Base-by-base conservation (phyloP, 2,797 vertebrate species). In the Dicrostonyx torquatus region DNA sequence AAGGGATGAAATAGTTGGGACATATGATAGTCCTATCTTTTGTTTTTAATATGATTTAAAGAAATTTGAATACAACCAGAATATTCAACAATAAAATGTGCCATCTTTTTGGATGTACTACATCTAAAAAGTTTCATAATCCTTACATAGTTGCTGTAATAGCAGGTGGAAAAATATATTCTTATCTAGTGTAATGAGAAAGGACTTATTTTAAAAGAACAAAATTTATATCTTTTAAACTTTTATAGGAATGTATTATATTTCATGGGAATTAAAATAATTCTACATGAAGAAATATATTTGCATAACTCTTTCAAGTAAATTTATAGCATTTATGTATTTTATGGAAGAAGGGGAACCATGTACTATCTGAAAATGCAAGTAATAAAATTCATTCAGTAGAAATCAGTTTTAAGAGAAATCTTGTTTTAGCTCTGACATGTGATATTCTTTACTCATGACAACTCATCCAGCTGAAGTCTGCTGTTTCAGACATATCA, bases 331-430 rank as follows among this genome's bases (percentile, higher is more conserved):
- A 79, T 68, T 86, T 83, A 80, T 73, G 68, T 76, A 4, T 73
- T 58, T 87, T 78, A 83, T 66, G 90, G 87, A 79, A 64, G n/a
- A 22, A 9, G 88, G 13, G 43, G 2, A 95, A 85, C 34, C 11
- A 72, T 58, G 53, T 18, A 62, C 8, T 10, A 89, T 85, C 9
- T 87, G 12, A 79, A 26, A 62, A 83, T 88, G 40, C n/a, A 89
- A 58, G 4, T 58, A 79, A 77, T 68, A 92, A 31, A 84, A 82
- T 40, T 78, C 5, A 72, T 94, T 87, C 58, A 84, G 72, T 50
- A 79, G 29, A 62, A 96, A 87, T 89, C 93, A 95, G 80, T 40
- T 26, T 53, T 43, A 82, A 84, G 90, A 72, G 4, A 53, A 86
- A 60, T 55, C 1, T 50, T 43, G 64, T 55, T n/a, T n/a, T 64